These are phyloP conservation scores for Belonocnema kinseyi DNA, from an alignment of 1,140 invertebrate genomes.

Conservation along the genomic window DNA sequence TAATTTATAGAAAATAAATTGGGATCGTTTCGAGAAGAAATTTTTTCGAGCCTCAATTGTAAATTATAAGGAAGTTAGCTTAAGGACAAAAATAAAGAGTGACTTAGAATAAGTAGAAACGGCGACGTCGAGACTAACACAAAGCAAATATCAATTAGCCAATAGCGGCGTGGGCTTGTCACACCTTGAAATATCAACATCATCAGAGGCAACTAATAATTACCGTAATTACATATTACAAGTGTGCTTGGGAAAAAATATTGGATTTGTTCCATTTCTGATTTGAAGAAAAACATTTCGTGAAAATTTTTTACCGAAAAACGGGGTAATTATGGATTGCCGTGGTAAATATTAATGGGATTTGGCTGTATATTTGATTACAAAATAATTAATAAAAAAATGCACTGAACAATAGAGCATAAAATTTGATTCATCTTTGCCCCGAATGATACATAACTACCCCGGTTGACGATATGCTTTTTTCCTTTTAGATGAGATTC, in stretches of 20 bases:
- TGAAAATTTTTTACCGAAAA: background rate
- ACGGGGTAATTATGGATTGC: too few relatives aligned
- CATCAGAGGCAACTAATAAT: background rate
- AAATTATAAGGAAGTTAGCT: background rate
- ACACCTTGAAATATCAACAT: background rate
- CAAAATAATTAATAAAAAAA: too few relatives aligned
- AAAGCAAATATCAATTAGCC: conserved; percentile 24
- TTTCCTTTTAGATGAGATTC: too few relatives aligned
- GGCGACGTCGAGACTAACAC: background rate
- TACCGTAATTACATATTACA: background rate
- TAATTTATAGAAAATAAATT: background rate
- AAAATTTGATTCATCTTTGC: too few relatives aligned
- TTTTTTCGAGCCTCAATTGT: conserved; percentile 16
- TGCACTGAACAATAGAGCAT: too few relatives aligned
- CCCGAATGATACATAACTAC: too few relatives aligned
- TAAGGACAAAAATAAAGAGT: conserved; percentile 21
- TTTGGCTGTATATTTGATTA: too few relatives aligned
- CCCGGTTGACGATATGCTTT: too few relatives aligned
- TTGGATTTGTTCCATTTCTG: background rate
- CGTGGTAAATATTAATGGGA: too few relatives aligned
- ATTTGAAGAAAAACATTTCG: background rate
- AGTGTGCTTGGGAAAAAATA: background rate
- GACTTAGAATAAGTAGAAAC: conserved; percentile 15
- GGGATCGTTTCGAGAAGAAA: background rate
- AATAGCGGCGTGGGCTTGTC: background rate